Evolutionary conservation across 2,113 vertebrate genomes (phyloP), one percentile per base, ranked within the genome.

Genomic region (Trematocara variabile): DNA sequence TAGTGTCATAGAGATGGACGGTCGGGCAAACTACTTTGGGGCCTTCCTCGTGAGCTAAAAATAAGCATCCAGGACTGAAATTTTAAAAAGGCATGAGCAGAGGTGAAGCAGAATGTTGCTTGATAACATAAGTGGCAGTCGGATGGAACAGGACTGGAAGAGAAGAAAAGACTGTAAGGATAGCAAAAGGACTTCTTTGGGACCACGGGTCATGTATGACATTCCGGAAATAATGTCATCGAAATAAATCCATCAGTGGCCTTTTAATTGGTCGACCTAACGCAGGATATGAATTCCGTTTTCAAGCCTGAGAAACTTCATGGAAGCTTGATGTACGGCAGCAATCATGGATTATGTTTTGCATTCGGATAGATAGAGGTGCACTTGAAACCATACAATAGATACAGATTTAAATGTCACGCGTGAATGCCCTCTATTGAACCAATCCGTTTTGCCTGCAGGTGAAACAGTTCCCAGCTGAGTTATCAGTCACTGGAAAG

Each of bases 1-100:
- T 50, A 96, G 96, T 41, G 63, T 97, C 46, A 90, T 98, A 80
- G 97, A 97, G 92, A 96, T 97, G 97, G 97, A 98, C 50, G 97
- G 97, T 85, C 96, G 97, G 91, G 97, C 97, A 3, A 99, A 97
- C 63, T 99, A 97, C 92, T 99, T 98, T 2, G 98, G 98, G 55
- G 97, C 97, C 10, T 98, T 99, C 91, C 93, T 98, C 81, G 92
- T 99, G 11, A 90, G 94, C 81, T 99, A 97, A 94, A 60, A 25
- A 9, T 65, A 75, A 8, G 20, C 6, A 46, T 80, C 70, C n/a
- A 2, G 18, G 46, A 65, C 70, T 20, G 22, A 44, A 85, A 82
- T 39, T 13, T 46, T 0, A 28, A 86, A 81, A 7, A 18, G 55
- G 80, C 50, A 25, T 20, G 20, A 37, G 65, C 55, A 56, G 56